phyloP scores from a whole-genome alignment of 2,888 invertebrate species.

The Odiellus spinosus region DNA sequence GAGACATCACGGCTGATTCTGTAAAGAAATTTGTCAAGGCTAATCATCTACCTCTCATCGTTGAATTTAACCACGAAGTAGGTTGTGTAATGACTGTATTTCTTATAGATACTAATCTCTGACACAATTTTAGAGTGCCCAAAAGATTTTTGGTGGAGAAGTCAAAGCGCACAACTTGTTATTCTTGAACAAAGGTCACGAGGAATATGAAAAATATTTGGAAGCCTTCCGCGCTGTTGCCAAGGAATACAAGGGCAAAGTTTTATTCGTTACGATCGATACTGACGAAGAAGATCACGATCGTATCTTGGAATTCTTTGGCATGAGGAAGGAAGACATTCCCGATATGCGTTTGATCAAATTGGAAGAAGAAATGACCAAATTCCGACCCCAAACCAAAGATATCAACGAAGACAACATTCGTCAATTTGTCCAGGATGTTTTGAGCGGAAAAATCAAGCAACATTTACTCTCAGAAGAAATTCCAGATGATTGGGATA shows the following conservation, averaged over 20 bases:
- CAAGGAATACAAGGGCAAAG: conserved; percentile 71
- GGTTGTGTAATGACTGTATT: background rate
- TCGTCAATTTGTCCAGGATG: conserved; percentile 67
- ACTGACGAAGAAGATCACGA: conserved; percentile 89
- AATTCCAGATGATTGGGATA: conserved; percentile 92
- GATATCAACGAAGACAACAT: conserved; percentile 51
- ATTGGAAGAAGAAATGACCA: conserved; percentile 92
- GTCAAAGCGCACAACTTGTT: conserved; percentile 91
- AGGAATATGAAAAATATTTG: conserved; percentile 63
- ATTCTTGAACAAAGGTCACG: conserved; percentile 74
- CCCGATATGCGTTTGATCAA: conserved; percentile 82
- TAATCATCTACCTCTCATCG: conserved; percentile 72
- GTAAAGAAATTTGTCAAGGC: conserved; percentile 67
- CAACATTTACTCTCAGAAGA: conserved; percentile 88
- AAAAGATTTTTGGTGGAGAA: conserved; percentile 95
- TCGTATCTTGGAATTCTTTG: conserved; percentile 98
- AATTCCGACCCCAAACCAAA: conserved; percentile 61
- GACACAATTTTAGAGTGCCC: conserved; percentile 56
- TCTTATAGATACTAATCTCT: conserved; percentile 3
- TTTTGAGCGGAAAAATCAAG: conserved; percentile 81
- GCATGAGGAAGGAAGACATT: conserved; percentile 83
- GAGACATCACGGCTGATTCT: conserved; percentile 46
- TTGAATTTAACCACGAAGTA: conserved; percentile 85
- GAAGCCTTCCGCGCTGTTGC: conserved; percentile 67
- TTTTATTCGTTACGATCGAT: conserved; percentile 86